A percentile compares a stretch with the other conserved stretches of the same genome.
Conservation (phyloP, 2,888 invertebrate species). For the Nemotelus nigrinus region DNA sequence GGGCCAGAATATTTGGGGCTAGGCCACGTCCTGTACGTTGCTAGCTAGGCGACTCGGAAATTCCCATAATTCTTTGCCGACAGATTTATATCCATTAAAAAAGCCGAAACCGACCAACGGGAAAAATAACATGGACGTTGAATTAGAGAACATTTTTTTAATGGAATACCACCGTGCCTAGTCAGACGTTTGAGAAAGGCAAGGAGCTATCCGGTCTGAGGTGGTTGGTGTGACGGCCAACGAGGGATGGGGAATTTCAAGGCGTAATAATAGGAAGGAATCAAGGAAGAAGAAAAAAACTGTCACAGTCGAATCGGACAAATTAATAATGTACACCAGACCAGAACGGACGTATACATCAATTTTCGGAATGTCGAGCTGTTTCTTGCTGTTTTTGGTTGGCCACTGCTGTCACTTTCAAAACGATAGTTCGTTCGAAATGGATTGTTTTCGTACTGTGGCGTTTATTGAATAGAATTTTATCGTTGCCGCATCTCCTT, state of each 20-base stretch:
- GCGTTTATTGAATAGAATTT: neutral
- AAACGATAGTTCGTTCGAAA: neutral
- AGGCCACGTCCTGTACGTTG: neutral
- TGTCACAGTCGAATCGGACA: neutral
- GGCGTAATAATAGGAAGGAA: too few species aligned
- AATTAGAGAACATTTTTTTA: neutral
- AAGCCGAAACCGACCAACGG: neutral
- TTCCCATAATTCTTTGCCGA: constrained; percentile 17
- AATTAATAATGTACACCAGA: neutral
- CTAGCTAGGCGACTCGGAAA: neutral
- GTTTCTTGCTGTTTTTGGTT: neutral
- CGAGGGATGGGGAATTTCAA: too few species aligned
- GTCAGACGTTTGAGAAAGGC: too few species aligned
- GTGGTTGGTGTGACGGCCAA: too few species aligned
- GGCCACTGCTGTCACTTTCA: neutral
- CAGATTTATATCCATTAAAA: constrained; percentile 19
- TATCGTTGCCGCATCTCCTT: neutral
- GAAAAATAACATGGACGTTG: neutral
- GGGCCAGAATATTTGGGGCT: neutral
- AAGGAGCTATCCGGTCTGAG: too few species aligned
- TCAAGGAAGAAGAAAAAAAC: neutral
- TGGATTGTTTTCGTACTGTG: neutral
- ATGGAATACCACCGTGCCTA: too few species aligned
- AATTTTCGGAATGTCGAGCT: neutral
- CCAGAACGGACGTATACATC: neutral